Base-by-base conservation (phyloP, 2,113 vertebrate genomes). In the Thinocorus orbignyianus region DNA sequence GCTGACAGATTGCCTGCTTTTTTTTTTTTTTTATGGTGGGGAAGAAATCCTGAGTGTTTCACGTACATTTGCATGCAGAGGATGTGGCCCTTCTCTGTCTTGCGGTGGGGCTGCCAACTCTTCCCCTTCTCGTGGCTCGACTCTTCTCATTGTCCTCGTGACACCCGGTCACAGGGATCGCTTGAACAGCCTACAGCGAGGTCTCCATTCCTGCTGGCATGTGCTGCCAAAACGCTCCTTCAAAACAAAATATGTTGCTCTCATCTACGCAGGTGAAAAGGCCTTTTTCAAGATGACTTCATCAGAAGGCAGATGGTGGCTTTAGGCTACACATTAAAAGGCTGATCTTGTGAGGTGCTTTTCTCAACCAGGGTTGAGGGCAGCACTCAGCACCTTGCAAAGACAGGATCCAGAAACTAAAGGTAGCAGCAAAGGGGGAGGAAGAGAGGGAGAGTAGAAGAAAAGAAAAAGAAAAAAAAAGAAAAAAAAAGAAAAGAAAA, bases 81-180 rank as follows among this genome's bases (percentile, higher is more conserved):
- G 61, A 78, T 11, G 49, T 18, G 58, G 39, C 71, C 46, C 48
- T 70, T 81, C 60, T 44, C 62, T 18, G 55, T 20, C 5, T 11
- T 25, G 69, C 35, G 55, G 30, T 3, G 51, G 62, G 46, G 65
- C 65, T 81, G 57, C 86, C 48, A 92, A 18, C 79, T 57, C 81
- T 35, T 65, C 55, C 62, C 22, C 1, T 62, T 37, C 91, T 46
- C 58, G 9, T 17, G 73, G 70, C 82, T 84, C 48, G 3, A 42
- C 41, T 81, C 58, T 89, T 61, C 76, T 81, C 82, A 18, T 48
- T 90, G 91, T 93, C 91, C 91, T 72, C 62, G 87, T 88, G 96
- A 82, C 84, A 95, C 88, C 81, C 74, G 68, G 79, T 11, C 28
- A 1, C 6, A 11, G 46, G 78, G 42, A 68, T 11, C 0, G 1